Evolutionary conservation across 2,888 invertebrate species (phyloP).

Genomic region (Operophtera brumata): DNA sequence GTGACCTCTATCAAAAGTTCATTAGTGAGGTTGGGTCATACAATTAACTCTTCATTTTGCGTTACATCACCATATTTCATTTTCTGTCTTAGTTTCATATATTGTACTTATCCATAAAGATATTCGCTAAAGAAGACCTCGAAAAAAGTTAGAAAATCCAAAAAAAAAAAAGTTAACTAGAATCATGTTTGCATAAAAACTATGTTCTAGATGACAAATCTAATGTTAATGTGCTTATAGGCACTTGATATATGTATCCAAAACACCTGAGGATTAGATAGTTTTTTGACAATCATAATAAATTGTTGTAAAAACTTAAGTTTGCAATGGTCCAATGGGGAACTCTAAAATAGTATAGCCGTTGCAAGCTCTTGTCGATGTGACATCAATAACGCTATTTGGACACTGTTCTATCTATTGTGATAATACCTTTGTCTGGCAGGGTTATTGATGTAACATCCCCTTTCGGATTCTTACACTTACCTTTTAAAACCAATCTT

Average conservation of each 20-base stretch:
- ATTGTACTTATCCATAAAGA: slow-evolving; percentile 79
- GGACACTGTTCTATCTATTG: slow-evolving; percentile 17
- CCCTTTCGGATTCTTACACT: neutral
- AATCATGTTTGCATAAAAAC: slow-evolving; percentile 72
- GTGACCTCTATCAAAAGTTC: slow-evolving; percentile 48
- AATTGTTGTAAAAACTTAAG: slow-evolving; percentile 47
- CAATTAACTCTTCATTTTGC: slow-evolving; percentile 63
- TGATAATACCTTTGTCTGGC: slow-evolving; percentile 10
- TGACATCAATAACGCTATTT: slow-evolving; percentile 41
- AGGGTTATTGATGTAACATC: slow-evolving; percentile 38
- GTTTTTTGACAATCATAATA: slow-evolving; percentile 47
- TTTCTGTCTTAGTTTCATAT: slow-evolving; percentile 69
- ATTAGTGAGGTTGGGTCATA: slow-evolving; percentile 66
- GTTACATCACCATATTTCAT: slow-evolving; percentile 61
- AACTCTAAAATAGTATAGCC: slow-evolving; percentile 37
- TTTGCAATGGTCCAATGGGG: slow-evolving; percentile 54
- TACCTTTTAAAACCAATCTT: neutral
- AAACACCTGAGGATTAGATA: slow-evolving; percentile 54
- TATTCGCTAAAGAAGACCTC: slow-evolving; percentile 74
- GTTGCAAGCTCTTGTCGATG: slow-evolving; percentile 45
- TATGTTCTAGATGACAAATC: slow-evolving; percentile 69
- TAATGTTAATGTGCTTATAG: slow-evolving; percentile 71
- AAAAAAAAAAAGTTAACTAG: slow-evolving; percentile 62
- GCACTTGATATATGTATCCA: slow-evolving; percentile 63
- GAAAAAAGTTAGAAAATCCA: slow-evolving; percentile 60